Conservation (phyloP, 2,113 vertebrate genomes). For the Fulica atra region DNA sequence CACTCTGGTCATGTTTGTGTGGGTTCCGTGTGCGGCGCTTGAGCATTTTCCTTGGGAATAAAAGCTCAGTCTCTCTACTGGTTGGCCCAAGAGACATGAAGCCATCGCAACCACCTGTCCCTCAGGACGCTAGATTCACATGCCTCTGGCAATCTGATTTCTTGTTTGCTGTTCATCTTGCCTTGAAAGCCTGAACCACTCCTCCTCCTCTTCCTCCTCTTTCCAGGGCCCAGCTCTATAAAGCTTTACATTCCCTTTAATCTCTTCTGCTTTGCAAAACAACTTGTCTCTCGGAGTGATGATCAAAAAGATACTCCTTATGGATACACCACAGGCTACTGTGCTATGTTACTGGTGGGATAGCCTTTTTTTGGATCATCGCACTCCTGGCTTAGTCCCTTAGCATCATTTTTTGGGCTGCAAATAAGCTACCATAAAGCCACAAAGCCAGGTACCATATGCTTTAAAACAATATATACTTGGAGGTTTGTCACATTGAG, state of each 20-base stretch:
- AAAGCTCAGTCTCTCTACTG: background rate
- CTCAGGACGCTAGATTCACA: background rate
- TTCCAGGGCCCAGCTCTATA: background rate
- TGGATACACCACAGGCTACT: background rate
- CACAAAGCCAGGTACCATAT: background rate
- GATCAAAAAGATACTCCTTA: background rate
- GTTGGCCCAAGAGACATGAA: background rate
- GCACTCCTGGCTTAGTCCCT: background rate
- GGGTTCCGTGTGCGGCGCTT: rapidly evolving
- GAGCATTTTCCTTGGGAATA: background rate
- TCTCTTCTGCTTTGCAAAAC: background rate
- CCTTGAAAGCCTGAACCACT: background rate
- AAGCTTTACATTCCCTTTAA: background rate
- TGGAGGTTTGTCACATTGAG: background rate
- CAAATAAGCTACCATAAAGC: background rate
- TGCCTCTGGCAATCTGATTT: background rate
- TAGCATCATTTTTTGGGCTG: background rate
- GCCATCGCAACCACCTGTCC: background rate
- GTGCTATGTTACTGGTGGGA: background rate
- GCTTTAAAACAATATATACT: background rate
- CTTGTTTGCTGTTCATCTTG: background rate
- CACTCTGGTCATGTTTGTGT: background rate
- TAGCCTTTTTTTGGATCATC: background rate
- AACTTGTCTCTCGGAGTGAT: background rate
- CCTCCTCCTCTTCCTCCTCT: background rate